Percentiles rank a stretch among this genome's conserved stretches.
Evolutionary conservation across 2,797 vertebrate genomes (phyloP).

Genomic region (Macropodus opercularis): DNA sequence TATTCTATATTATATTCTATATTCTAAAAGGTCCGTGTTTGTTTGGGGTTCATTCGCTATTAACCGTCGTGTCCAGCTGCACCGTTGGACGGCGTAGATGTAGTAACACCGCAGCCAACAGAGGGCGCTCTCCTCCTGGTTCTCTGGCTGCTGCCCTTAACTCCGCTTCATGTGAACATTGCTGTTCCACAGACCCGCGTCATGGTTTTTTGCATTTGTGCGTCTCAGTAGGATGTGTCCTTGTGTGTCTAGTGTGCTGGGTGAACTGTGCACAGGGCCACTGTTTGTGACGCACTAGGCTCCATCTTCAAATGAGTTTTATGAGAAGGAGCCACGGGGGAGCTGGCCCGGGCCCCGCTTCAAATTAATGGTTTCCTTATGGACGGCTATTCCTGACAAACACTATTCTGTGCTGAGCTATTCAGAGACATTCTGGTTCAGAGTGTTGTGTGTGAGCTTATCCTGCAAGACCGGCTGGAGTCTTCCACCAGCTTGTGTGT

Average conservation of each 20-base stretch:
- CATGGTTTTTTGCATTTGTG: constrained; percentile 11
- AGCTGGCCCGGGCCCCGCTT: constrained; percentile 59
- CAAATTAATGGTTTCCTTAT: constrained; percentile 87
- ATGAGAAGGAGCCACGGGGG: constrained; percentile 61
- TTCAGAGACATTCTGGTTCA: constrained; percentile 79
- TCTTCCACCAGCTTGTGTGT: neutral
- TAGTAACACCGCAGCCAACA: constrained; percentile 17
- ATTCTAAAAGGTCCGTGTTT: no score
- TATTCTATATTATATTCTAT: no score
- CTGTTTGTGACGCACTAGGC: constrained; percentile 57
- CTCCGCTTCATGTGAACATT: neutral
- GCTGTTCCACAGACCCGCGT: no score
- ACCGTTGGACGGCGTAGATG: no score
- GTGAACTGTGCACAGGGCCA: constrained; percentile 43
- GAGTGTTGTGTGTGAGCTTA: no score
- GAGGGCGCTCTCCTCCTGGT: constrained; percentile 33
- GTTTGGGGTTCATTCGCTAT: no score
- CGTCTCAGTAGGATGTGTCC: neutral
- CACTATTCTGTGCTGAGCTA: constrained; percentile 66
- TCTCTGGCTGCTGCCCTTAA: neutral
- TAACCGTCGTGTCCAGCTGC: no score
- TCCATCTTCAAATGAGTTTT: constrained; percentile 70
- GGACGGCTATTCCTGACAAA: constrained; percentile 75
- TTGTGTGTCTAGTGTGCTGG: constrained; percentile 23
- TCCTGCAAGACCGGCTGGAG: no score